Percentiles rank a stretch among this genome's conserved stretches.
Evolutionary conservation across 37 sponge, comb jelly and placozoan species (phyloP).

Genomic region (Geodia barretti): DNA sequence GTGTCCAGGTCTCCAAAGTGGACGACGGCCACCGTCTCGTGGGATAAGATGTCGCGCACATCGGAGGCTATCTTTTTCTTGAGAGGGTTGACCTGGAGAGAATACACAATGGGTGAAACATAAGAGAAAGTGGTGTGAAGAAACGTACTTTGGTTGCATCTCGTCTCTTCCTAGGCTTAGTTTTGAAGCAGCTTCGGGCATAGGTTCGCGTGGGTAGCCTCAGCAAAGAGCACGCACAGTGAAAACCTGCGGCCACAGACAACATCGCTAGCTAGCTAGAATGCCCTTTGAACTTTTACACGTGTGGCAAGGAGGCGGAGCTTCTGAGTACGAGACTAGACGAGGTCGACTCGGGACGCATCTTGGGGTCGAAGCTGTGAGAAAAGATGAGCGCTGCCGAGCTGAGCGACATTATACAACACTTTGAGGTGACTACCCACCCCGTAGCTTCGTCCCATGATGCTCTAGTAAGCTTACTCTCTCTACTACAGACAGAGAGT

Average conservation of each 20-base stretch:
- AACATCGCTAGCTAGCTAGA: neutral
- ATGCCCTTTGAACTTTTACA: neutral
- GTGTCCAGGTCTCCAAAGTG: slow-evolving; percentile 41
- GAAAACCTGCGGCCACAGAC: neutral
- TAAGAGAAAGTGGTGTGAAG: too few relatives aligned
- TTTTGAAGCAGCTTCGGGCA: neutral
- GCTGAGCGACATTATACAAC: neutral
- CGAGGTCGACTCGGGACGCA: neutral
- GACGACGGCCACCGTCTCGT: slow-evolving; percentile 8
- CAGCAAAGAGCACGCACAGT: neutral
- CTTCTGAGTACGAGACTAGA: too few relatives aligned
- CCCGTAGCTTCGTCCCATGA: too few relatives aligned
- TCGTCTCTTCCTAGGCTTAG: neutral
- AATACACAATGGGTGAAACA: too few relatives aligned
- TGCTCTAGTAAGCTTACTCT: too few relatives aligned
- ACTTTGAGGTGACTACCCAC: neutral
- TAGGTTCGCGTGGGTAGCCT: neutral
- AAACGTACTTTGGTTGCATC: neutral
- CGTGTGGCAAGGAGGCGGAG: too few relatives aligned
- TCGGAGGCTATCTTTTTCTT: slow-evolving; percentile 15
- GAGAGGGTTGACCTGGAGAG: slow-evolving; percentile 7
- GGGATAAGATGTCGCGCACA: slow-evolving; percentile 21
- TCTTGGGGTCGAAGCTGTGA: too few relatives aligned
- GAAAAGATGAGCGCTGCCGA: neutral
- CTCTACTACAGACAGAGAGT: neutral